Conservation (phyloP, 2,888 invertebrate species). For the Habrosyne pyritoides region DNA sequence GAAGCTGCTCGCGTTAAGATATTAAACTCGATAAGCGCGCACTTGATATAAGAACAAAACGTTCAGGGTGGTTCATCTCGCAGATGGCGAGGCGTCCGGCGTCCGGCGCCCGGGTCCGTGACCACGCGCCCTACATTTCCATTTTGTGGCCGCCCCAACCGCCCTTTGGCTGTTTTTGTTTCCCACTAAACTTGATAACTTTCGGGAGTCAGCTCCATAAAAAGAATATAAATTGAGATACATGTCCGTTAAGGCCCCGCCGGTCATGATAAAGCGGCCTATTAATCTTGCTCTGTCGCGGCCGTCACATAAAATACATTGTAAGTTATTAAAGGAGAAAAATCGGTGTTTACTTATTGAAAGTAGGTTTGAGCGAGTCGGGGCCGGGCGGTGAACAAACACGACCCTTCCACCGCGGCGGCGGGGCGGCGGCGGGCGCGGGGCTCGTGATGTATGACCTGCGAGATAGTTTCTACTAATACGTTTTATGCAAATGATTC, state of each 20-base stretch:
- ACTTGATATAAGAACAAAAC: background rate
- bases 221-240: conserved; percentile 47
- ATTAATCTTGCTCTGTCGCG: conserved; percentile 31
- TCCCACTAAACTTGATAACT: conserved; percentile 41
- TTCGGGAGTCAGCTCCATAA: conserved; percentile 44
- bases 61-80: background rate
- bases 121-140: conserved; percentile 18
- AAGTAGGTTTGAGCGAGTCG: background rate
- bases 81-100: background rate
- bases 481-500: background rate
- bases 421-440: background rate
- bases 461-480: background rate
- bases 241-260: conserved; percentile 32
- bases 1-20: background rate
- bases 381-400: background rate
- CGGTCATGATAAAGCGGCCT: conserved; percentile 30
- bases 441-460: background rate
- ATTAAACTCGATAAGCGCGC: background rate
- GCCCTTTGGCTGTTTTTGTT: conserved; percentile 38
- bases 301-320: conserved; percentile 3
- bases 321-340: conserved; percentile 3
- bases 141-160: conserved; percentile 20
- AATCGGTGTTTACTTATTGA: conserved; percentile 3
- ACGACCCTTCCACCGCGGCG: background rate
- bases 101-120: conserved; percentile 1